Base-by-base conservation (phyloP, 2,888 invertebrate species). In the Eristalis intricaria region DNA sequence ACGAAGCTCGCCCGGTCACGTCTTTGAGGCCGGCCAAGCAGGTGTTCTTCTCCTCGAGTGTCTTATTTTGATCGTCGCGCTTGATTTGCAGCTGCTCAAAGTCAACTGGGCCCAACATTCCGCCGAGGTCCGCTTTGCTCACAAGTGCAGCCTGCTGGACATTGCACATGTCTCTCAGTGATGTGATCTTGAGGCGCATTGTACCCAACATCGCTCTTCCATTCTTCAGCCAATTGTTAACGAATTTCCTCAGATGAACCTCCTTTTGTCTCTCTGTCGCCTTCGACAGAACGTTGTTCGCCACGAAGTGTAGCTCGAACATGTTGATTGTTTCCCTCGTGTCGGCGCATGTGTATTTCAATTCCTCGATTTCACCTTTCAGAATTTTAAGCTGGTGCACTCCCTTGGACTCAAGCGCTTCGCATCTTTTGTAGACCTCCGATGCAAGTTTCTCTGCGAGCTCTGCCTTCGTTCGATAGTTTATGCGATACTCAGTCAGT, bases 81-180 rank as follows among this genome's bases (percentile, higher is more conserved):
- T 94, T 94, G 60, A 95, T 95, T 65, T 93, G 92, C 69, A 95
- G 88, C 89, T 94, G 94, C 80, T 95, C 94, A 89, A 95, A 95
- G 90, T 95, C 95, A 4, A 95, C 93, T 0, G 94, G 93, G 58
- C 94, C 93, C 13, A 95, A 91, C 40, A 93, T 93, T 77, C 94
- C 94, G 4, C 94, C 94, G 0, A 95, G 90, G 89, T 95, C 94
- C 64, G 94, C 92, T 71, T 94, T 94, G 10, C 91, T 92, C 4
- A 91, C 89, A 1, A 93, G 75, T 81, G 91, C 90, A 0, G 90
- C 90, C 8, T 91, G 91, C 77, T 92, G 90, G 75, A 94, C 93
- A 19, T 92, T 90, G 11, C 94, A 92, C 56, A 93, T 93, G 58
- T 93, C 91, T 69, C 93, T 93, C 3, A 94, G 90, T 0, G 94